Evolutionary conservation across 2,113 vertebrate species (phyloP).

Genomic region (Propithecus coquereli): DNA sequence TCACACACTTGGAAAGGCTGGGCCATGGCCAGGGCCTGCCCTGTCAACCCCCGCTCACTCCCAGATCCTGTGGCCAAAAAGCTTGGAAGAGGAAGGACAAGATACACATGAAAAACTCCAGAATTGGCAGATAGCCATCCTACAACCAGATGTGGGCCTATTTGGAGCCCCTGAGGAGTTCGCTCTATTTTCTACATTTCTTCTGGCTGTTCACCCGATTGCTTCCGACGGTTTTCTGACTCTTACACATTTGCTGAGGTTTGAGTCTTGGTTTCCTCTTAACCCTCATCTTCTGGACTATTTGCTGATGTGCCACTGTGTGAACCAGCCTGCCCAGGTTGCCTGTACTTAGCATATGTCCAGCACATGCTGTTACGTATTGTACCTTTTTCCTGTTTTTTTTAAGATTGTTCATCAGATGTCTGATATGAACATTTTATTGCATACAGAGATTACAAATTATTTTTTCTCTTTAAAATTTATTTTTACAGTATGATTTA

Average conservation of each 20-base stretch:
- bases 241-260: background rate
- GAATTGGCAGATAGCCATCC: background rate
- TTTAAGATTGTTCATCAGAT: background rate
- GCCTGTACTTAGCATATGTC: accelerated
- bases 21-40: accelerated
- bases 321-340: accelerated
- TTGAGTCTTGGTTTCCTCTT: background rate
- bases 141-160: accelerated
- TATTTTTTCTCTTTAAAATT: background rate
- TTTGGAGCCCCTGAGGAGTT: accelerated
- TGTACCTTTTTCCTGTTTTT: background rate
- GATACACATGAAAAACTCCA: background rate
- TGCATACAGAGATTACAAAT: background rate
- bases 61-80: background rate
- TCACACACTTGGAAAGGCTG: background rate
- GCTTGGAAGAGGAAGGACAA: background rate
- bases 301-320: background rate
- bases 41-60: background rate
- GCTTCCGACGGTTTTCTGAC: background rate
- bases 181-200: background rate
- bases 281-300: accelerated
- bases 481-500: background rate
- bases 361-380: accelerated
- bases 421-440: background rate
- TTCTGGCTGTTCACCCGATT: background rate